Percentiles rank a stretch among this genome's conserved stretches.
Conservation (phyloP, 2,113 vertebrate species). For the Meriones unguiculatus region DNA sequence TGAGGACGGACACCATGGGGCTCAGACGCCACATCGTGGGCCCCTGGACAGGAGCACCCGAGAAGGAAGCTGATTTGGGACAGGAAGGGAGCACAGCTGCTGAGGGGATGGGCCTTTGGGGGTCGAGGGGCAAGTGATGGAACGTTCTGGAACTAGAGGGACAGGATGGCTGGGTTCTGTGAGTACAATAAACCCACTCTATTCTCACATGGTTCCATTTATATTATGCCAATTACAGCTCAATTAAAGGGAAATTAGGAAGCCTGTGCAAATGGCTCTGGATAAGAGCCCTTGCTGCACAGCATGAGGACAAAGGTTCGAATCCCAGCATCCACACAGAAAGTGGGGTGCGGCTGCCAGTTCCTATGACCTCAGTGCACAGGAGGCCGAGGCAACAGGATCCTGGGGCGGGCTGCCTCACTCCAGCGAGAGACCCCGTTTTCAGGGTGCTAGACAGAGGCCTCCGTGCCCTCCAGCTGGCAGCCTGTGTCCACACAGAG, state of each 20-base stretch:
- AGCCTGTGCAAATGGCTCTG: not conserved
- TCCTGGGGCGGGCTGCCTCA: not conserved
- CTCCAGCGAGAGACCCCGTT: not conserved
- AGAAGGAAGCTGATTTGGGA: not conserved
- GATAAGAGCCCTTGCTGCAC: not conserved
- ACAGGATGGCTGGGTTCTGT: not conserved
- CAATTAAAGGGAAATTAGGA: not conserved
- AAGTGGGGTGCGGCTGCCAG: too few species aligned
- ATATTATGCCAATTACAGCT: not conserved
- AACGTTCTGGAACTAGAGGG: not conserved
- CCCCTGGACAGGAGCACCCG: not conserved
- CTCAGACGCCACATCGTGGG: not conserved
- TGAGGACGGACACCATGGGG: not conserved
- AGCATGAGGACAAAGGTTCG: not conserved
- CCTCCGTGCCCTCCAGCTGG: too few species aligned
- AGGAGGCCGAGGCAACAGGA: not conserved
- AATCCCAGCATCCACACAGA: not conserved
- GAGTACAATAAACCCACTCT: not conserved
- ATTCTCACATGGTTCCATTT: not conserved
- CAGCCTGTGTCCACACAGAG: not conserved
- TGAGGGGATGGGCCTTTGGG: accelerated
- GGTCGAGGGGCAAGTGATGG: not conserved
- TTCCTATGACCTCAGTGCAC: not conserved
- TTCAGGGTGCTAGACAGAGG: not conserved
- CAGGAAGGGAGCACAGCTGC: not conserved